phyloP scores from a whole-genome alignment of 2,888 invertebrate species.

The Drosophila trichaetosa region DNA sequence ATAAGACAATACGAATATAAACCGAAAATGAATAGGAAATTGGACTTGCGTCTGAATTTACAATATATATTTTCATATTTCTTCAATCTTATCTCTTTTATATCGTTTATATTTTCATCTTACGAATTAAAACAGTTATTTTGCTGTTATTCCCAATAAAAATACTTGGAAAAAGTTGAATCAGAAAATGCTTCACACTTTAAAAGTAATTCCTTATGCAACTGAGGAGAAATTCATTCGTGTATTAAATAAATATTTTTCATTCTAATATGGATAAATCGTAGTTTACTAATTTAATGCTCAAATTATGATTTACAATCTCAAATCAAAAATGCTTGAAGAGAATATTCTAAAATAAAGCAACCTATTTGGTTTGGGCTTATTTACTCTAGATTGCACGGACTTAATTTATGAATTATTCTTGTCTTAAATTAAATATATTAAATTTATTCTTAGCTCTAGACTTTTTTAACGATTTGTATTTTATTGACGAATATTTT shows the following conservation, averaged over 20 bases:
- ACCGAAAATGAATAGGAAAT: background rate
- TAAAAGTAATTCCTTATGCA: background rate
- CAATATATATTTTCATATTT: background rate
- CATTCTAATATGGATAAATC: background rate
- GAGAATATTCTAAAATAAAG: background rate
- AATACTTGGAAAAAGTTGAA: background rate
- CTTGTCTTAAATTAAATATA: background rate
- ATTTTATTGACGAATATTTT: background rate
- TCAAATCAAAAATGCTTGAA: too few relatives aligned
- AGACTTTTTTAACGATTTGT: background rate
- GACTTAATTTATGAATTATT: background rate
- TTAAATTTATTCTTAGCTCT: accelerated
- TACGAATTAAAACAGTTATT: background rate
- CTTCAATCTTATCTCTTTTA: background rate
- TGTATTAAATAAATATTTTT: accelerated
- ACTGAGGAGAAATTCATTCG: background rate
- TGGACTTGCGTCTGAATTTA: background rate
- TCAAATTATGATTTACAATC: background rate
- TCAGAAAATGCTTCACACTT: background rate
- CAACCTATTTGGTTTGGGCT: background rate
- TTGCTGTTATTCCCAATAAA: accelerated
- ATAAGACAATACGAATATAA: background rate
- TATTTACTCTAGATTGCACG: background rate
- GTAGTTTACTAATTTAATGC: background rate
- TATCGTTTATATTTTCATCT: background rate